Evolutionary conservation across 2,113 vertebrate genomes (phyloP), one percentile per base, ranked within the genome.

Genomic region (Grammomys dolichurus): DNA sequence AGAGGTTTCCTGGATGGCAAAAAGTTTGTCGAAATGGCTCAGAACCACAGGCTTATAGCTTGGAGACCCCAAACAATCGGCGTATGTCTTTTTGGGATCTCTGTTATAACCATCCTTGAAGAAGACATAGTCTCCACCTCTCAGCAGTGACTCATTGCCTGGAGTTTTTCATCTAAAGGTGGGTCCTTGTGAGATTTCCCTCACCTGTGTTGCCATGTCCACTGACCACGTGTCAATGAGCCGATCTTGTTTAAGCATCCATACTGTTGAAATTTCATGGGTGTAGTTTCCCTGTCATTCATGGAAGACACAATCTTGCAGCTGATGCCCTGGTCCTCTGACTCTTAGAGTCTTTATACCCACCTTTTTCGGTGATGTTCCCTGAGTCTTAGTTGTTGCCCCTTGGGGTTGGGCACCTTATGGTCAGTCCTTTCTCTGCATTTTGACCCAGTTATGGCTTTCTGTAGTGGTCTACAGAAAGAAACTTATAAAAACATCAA

Each of bases 31-130:
- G n/a, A 11, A 36, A 17, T 7, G 46, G 46, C 3, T 4, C 6
- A 43, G 75, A 11, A 76, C 51, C n/a, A 24, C 56, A 3, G 84
- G 10, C 56, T 51, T 36, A 4, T 33, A 11, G 48, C 9, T 24
- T 1, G 4, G 19, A 46, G 69, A 72, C 0, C 0, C 26, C 5
- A 36, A 36, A 28, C 12, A 5, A 51, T 5, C 24, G 13, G 8
- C 13, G 0, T 1, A 1, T 72, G 9, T 78, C 56, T 89, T 78
- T 17, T 33, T 16, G 43, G 78, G 54, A 51, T 22, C 33, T n/a
- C 26, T n/a, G 0, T 1, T 7, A 5, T 9, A 4, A 84, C 56
- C 24, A 43, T 17, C 24, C 81, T 63, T 84, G 81, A 22, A 84
- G 81, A 84, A 10, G 24, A 63, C 56, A 14, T 14, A 63, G 10